Evolutionary conservation across 2,797 vertebrate species (phyloP), one percentile per base, ranked within the genome.

Genomic region (Lacerta agilis): DNA sequence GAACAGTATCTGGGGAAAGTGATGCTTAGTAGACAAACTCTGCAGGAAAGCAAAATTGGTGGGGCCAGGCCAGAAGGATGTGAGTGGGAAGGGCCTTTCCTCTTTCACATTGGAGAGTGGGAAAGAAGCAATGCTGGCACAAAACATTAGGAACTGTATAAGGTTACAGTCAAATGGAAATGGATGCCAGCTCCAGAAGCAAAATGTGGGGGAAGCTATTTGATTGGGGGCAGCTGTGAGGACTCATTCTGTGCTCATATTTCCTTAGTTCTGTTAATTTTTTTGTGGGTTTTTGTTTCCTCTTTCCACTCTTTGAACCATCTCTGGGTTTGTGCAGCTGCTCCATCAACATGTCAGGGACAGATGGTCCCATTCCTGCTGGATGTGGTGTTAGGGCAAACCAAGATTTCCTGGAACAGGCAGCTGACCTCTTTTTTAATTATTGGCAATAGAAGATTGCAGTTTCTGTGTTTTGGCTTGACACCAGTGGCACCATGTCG

Each of bases 321-420:
- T 87, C 94, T 83, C 73, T 69, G 91, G 93, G 81, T 90, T 90
- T 90, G 82, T 92, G 23, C 88, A 92, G 93, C 89, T 93, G 91
- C 82, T 90, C 58, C 77, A 64, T 87, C 84, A 83, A 86, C 36
- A 0, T 86, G 76, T 79, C 36, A 0, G 55, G 79, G 43, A 55
- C 1, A 20, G 89, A 76, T 77, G 73, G 58, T 33, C 17, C 38
- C 27, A 18, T n/a, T 85, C 73, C 38, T n/a, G 20, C 41, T 45
- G 58, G 38, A 66, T 23, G 13, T 58, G 4, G 1, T 8, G n/a
- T 25, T 5, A 25, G 86, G 61, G 9, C 66, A 58, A n/a, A 36
- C 64, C 58, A 66, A 29, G 23, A n/a, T 64, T 76, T 18, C 8
- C 1, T 55, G 41, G 73, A 36, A 17, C 23, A 17, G 23, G 64